Evolutionary conservation across 2,797 vertebrate genomes (phyloP).

Genomic region (Hoplostethus atlanticus): DNA sequence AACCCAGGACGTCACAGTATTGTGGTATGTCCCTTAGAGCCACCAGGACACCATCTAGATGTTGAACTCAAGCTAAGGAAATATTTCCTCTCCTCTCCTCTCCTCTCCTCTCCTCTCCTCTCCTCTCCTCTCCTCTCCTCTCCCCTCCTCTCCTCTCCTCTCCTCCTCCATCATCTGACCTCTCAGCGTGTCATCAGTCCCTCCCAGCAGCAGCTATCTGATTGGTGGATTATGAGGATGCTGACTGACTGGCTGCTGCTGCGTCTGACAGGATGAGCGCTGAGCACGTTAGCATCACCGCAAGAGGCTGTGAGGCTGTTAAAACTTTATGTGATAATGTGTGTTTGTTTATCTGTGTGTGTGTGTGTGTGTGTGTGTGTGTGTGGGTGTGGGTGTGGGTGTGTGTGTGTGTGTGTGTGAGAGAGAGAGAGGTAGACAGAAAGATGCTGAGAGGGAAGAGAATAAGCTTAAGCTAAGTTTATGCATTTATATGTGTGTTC

Average conservation of each 20-base stretch:
- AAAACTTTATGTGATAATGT: too few relatives aligned
- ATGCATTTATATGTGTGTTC: not conserved
- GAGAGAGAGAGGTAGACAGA: not conserved
- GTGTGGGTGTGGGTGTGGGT: not conserved
- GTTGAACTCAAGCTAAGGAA: too few relatives aligned
- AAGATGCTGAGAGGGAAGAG: not conserved
- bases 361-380: not conserved
- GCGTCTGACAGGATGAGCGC: not conserved
- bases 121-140: not conserved
- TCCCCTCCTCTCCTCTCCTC: not conserved
- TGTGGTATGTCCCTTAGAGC: too few relatives aligned
- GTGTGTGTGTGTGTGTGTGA: not conserved
- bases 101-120: not conserved
- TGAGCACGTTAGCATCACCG: not conserved
- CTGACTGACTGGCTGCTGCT: constrained; percentile 18
- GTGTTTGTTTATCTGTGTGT: too few relatives aligned
- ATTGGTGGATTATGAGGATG: constrained; percentile 14
- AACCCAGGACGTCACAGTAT: too few relatives aligned
- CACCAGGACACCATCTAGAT: too few relatives aligned
- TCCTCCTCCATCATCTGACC: constrained; percentile 36
- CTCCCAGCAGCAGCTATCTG: constrained; percentile 33
- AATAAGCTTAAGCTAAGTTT: too few relatives aligned
- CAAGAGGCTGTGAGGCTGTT: not conserved
- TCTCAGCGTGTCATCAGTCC: constrained; percentile 28
- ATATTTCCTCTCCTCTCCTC: not conserved